These are phyloP conservation scores for Neocloeon triangulifer DNA, from an alignment of 1,140 invertebrate genomes.

Conservation along the genomic window DNA sequence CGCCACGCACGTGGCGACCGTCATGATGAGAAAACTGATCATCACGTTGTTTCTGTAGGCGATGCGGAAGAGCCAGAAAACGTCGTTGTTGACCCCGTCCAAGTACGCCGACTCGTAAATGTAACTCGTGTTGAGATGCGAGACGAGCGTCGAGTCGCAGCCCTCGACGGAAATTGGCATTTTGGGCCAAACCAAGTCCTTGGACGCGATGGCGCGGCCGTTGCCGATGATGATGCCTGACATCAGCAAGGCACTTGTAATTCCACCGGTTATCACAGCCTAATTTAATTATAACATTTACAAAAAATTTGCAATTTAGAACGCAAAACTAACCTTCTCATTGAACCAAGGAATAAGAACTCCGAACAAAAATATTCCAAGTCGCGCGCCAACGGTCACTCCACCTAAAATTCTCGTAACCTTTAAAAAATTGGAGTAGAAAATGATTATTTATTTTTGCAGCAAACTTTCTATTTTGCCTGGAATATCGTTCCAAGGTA, in stretches of 20 bases:
- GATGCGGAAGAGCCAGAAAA: conserved; percentile 46
- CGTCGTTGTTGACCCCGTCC: too few relatives aligned
- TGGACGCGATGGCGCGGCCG: neutral
- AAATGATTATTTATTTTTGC: conserved; percentile 6
- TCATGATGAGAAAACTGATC: conserved; percentile 31
- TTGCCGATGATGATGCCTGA: neutral
- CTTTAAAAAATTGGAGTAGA: conserved; percentile 16
- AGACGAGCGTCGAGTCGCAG: neutral
- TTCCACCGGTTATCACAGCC: too few relatives aligned
- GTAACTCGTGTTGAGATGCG: too few relatives aligned
- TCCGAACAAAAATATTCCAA: conserved; percentile 66
- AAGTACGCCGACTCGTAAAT: too few relatives aligned
- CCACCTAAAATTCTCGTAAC: conserved; percentile 56
- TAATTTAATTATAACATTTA: too few relatives aligned
- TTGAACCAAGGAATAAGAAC: conserved; percentile 68
- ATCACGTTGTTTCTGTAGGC: conserved; percentile 51
- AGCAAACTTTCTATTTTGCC: too few relatives aligned
- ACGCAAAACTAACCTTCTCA: too few relatives aligned
- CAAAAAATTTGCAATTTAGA: too few relatives aligned
- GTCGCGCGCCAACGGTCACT: conserved; percentile 59
- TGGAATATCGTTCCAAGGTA: too few relatives aligned
- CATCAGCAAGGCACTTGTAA: too few relatives aligned
- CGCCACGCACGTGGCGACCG: conserved; percentile 37
- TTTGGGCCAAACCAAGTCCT: neutral
- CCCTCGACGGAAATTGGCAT: neutral